Evolutionary conservation across 2,113 vertebrate species (phyloP).

Genomic region (Mesoclemmys tuberculata): DNA sequence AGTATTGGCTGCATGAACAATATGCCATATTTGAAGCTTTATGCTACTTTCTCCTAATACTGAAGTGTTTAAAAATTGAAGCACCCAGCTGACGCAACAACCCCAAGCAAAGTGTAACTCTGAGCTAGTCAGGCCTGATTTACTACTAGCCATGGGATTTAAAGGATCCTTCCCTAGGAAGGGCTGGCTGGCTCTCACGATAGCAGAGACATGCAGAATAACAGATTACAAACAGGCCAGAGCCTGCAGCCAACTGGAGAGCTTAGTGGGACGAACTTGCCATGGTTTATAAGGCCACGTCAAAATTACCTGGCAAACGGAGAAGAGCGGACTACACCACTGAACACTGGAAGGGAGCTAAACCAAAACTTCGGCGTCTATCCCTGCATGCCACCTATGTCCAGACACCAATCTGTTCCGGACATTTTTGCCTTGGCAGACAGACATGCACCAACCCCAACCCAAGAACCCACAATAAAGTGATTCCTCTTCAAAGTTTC

Average conservation of each 20-base stretch:
- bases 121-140: not conserved
- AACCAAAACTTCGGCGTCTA: accelerated
- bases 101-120: not conserved
- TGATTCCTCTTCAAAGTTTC: not conserved
- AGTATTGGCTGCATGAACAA: accelerated
- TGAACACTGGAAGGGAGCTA: accelerated
- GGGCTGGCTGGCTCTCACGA: not conserved
- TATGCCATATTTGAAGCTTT: not conserved
- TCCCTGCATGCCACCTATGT: accelerated
- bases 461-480: not conserved
- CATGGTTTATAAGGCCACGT: not conserved
- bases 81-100: not conserved
- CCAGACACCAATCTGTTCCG: not conserved
- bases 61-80: not conserved
- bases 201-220: not conserved
- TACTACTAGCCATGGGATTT: not conserved
- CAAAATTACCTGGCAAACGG: not conserved
- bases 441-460: not conserved
- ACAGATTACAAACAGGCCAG: accelerated
- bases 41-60: not conserved
- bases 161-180: not conserved
- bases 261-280: accelerated
- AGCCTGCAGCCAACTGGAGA: accelerated
- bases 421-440: not conserved
- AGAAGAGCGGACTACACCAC: not conserved